Percentiles rank a stretch among this genome's conserved stretches.
These are phyloP conservation scores for Zonitis immaculata DNA, from an alignment of 2,888 invertebrate species.

Conservation along the genomic window DNA sequence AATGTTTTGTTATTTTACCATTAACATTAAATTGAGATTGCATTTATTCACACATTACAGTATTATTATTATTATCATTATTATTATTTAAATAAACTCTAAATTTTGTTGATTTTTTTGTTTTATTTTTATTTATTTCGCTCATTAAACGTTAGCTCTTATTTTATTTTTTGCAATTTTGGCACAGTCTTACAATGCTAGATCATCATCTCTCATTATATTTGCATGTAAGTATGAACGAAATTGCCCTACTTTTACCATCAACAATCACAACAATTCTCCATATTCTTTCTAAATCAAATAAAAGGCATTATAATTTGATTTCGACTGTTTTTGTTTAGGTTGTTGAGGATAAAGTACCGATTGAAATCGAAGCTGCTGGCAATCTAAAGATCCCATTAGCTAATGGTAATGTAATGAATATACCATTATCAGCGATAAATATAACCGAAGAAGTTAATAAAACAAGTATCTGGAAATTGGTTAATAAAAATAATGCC, in stretches of 20 bases:
- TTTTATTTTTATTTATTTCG: slow-evolving; percentile 8
- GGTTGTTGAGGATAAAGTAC: slow-evolving; percentile 19
- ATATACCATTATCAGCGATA: slow-evolving; percentile 78
- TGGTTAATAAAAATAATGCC: slow-evolving; percentile 69
- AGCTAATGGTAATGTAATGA: slow-evolving; percentile 85
- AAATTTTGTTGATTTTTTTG: slow-evolving; percentile 16
- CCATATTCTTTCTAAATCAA: too few relatives aligned
- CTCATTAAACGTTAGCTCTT: slow-evolving; percentile 12
- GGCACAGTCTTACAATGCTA: slow-evolving; percentile 6
- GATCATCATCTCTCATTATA: slow-evolving; percentile 9
- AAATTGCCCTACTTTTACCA: too few relatives aligned
- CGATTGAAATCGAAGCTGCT: slow-evolving; percentile 27
- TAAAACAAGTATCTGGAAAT: slow-evolving; percentile 91
- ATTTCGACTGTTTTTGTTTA: too few relatives aligned
- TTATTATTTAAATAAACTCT: slow-evolving; percentile 30
- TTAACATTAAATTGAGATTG: slow-evolving; percentile 21
- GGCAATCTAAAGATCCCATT: slow-evolving; percentile 78
- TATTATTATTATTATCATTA: slow-evolving; percentile 22
- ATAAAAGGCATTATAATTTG: too few relatives aligned
- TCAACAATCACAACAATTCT: too few relatives aligned
- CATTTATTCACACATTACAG: slow-evolving; percentile 19
- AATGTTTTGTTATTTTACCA: background rate
- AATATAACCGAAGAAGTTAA: slow-evolving; percentile 93
- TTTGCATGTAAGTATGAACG: slow-evolving; percentile 23
- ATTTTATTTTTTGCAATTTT: slow-evolving; percentile 2